These are phyloP conservation scores for Tachysurus vachellii DNA, from an alignment of 2,113 vertebrate genomes.

Conservation along the genomic window DNA sequence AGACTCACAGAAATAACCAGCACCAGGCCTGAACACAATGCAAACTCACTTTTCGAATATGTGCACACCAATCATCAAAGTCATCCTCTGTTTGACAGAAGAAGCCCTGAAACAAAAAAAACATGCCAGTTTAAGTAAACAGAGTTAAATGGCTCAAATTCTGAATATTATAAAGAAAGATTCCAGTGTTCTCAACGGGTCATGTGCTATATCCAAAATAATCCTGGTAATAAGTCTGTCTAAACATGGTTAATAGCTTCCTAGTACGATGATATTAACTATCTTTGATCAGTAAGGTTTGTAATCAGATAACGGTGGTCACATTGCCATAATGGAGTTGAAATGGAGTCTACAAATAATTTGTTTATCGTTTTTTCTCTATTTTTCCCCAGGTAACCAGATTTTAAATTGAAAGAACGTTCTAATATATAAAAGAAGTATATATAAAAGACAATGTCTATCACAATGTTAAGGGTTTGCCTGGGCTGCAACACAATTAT, in stretches of 20 bases:
- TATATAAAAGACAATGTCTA: no score
- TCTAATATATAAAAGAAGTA: no score
- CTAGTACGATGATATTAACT: background rate
- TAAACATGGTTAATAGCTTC: background rate
- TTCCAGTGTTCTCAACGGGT: background rate
- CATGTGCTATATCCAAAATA: background rate
- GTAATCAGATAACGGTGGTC: background rate
- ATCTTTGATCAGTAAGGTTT: background rate
- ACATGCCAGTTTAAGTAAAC: background rate
- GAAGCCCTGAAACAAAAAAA: conserved; percentile 80
- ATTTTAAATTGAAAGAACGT: no score
- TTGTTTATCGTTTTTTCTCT: background rate
- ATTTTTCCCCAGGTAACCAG: background rate
- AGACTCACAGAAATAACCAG: background rate
- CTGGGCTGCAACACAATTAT: no score
- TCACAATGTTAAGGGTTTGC: no score
- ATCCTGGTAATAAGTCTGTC: background rate
- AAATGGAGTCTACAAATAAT: background rate
- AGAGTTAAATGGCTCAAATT: background rate
- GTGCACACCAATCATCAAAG: conserved; percentile 93
- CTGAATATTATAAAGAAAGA: background rate
- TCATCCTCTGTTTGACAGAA: conserved; percentile 95
- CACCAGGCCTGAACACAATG: background rate
- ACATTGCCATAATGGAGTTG: background rate
- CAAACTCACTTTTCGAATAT: conserved; percentile 85